phyloP scores from a whole-genome alignment of 2,797 vertebrate species.

The Megalops cyprinoides region DNA sequence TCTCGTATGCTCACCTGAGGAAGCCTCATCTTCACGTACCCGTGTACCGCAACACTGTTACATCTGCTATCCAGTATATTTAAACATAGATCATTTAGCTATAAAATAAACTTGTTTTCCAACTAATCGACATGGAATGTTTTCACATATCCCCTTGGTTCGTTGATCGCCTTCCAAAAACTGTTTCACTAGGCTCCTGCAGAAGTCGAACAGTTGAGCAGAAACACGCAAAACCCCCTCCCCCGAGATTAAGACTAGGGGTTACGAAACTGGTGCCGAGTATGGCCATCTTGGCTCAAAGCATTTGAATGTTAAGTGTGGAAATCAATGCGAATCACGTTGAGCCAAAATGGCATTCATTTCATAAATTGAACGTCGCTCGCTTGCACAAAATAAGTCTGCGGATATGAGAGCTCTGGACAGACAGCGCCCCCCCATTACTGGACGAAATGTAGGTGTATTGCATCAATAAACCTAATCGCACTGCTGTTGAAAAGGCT shows the following conservation, averaged over 20 bases:
- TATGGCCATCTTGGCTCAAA: constrained; percentile 1
- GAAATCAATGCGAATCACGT: not conserved
- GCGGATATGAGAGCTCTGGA: constrained; percentile 1
- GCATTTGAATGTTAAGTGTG: not conserved
- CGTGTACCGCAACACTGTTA: not conserved
- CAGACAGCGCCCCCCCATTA: constrained; percentile 4
- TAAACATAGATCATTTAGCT: not conserved
- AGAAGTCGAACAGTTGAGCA: not conserved
- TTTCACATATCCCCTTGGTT: not conserved
- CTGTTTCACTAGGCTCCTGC: not conserved
- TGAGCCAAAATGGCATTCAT: constrained; percentile 17
- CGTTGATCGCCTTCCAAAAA: not conserved
- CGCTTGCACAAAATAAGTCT: not conserved
- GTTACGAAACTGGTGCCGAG: constrained; percentile 7
- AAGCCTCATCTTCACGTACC: constrained; percentile 10
- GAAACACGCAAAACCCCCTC: constrained; percentile 8
- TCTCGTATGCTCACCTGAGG: constrained; percentile 10
- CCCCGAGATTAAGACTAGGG: constrained; percentile 3
- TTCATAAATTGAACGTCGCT: constrained; percentile 4
- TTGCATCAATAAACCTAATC: constrained; percentile 10
- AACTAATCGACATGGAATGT: not conserved
- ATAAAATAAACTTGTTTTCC: not conserved
- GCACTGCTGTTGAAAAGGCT: too few species aligned
- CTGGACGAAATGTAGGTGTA: not conserved
- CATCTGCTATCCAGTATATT: not conserved